A percentile compares a stretch with the other conserved stretches of the same genome.
phyloP scores from a whole-genome alignment of 2,113 vertebrate species.

The Pollimyrus isidori region DNA sequence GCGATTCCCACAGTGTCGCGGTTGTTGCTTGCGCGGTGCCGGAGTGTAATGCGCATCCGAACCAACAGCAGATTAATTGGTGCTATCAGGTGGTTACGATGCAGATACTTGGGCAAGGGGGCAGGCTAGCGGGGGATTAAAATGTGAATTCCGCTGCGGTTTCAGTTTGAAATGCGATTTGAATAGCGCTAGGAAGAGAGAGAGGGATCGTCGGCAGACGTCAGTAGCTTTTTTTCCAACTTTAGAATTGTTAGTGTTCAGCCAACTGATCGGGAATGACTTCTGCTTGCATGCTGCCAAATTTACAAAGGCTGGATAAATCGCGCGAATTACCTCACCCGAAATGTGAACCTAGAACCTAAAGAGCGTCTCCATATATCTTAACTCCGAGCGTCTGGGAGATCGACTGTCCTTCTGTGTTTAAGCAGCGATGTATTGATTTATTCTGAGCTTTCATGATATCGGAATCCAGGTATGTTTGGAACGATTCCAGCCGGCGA shows the following conservation, averaged over 20 bases:
- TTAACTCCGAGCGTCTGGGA: not conserved
- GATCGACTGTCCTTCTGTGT: not conserved
- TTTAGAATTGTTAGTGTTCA: too few relatives aligned
- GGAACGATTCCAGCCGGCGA: not conserved
- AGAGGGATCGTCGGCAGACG: too few relatives aligned
- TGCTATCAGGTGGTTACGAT: not conserved
- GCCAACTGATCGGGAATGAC: not conserved
- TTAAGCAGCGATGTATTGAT: not conserved
- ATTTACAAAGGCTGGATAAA: not conserved
- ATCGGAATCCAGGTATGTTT: not conserved
- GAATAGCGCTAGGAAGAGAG: too few relatives aligned
- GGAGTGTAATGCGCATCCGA: not conserved
- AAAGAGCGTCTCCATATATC: not conserved
- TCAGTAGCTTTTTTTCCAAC: too few relatives aligned
- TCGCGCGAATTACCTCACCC: not conserved
- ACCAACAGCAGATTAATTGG: not conserved
- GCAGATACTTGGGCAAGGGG: not conserved
- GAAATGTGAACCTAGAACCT: not conserved
- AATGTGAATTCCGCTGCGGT: too few relatives aligned
- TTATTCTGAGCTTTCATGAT: not conserved
- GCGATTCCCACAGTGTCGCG: not conserved
- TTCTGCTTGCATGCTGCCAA: not conserved
- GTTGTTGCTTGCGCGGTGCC: too few relatives aligned
- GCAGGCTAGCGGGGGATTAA: not conserved
- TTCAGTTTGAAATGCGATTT: not conserved